Evolutionary conservation across 2,888 invertebrate genomes (phyloP), one percentile per base, ranked within the genome.

Genomic region (Pilophorus perplexus): DNA sequence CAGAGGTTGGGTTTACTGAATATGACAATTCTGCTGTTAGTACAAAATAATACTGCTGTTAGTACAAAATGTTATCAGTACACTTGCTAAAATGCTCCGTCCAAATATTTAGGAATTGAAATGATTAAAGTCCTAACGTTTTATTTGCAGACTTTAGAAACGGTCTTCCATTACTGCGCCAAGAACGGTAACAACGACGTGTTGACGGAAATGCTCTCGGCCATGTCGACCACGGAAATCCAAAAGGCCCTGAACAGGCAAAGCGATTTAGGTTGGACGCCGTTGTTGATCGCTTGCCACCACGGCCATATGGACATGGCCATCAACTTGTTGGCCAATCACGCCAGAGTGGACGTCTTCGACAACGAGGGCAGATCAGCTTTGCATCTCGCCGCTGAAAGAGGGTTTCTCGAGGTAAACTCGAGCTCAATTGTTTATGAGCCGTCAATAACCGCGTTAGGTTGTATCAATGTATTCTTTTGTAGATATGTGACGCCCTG

Each of bases 331-430:
- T 81, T 97, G 67, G 84, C 89, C 38, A 94, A 97, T 78, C 95
- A 98, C 77, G 98, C 98, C 6, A 85, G 99, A 75, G 98, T 99
- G 16, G 99, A 99, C 77, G 98, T 99, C 0, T 99, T 99, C 77
- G 99, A 99, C 77, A 88, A 87, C 71, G 97, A 98, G 78, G 93
- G 93, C 28, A 81, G 97, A 74, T 97, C 97, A 2, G 97, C 97
- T 0, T 82, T 98, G 55, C 97, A 98, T 78, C 80, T 97, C 73
- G 95, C 96, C 12, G 94, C 96, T 0, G 95, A 97, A 78, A 89
- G 89, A 74, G 97, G 97, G 2, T 96, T 88, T 76, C 81, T 95
- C 73, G 77, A 79, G 72, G 75, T 75, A 33, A 33, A n/a, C n/a
- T n/a, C n/a, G n/a, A n/a, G n/a, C n/a, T n/a, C 10, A 37, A 12